Evolutionary conservation across 2,888 invertebrate genomes (phyloP), one percentile per base, ranked within the genome.

Genomic region (Cheilosia impressa): DNA sequence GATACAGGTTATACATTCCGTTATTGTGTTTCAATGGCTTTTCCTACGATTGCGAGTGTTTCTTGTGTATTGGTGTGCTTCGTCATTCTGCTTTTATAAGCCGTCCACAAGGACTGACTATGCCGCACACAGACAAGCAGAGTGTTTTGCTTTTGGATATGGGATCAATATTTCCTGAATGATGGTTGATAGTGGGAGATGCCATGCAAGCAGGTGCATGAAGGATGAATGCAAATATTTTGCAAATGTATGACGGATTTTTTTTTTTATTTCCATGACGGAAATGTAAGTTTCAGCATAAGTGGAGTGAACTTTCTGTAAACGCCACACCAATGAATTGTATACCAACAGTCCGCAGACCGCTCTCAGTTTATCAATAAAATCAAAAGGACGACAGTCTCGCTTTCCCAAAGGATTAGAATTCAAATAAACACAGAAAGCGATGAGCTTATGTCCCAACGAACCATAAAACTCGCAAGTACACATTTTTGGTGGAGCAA

Each of bases 11-110:
- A 62, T 53, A 63, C 50, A 19, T 68, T 78, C 19, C 47, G 38
- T 63, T 78, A 78, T 78, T 78, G 78, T 69, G 55, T 71, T 78
- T 78, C 63, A 71, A 78, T 47, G 53, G 47, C 27, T 71, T 55
- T 69, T 47, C 22, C 72, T 45, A 34, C 34, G 34, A 22, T 45
- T 76, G 17, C 34, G 58, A 45, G 10, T 55, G 55, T 45, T 31
- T 27, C 34, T 9, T 34, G 41, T 17, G 43, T 34, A 19, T 31
- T 13, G 19, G 50, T 6, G 53, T 47, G 34, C 45, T 62, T 53
- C 19, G 2, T 22, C 9, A 22, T 43, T 45, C 53, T 66, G 53
- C 53, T 45, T 47, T 62, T 68, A 45, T 43, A 38, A 53, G 17
- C 24, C 4, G 43, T 60, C 15, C 19, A 58, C 27, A 53, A 41